Base-by-base conservation (phyloP, 2,888 invertebrate species). In the Galerucella pusilla region DNA sequence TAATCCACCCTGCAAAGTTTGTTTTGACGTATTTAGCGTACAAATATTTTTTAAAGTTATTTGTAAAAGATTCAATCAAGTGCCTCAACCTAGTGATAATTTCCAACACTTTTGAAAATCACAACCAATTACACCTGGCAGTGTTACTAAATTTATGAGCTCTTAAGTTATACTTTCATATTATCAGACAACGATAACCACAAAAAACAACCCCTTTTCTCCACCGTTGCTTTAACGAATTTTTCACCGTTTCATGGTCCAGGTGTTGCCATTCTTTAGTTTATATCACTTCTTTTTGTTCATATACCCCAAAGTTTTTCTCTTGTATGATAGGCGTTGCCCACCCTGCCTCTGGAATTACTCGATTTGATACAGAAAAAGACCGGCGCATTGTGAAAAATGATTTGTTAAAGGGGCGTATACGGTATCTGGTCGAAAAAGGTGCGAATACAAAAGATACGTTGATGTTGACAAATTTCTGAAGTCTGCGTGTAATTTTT, bases 361-460 rank as follows among this genome's bases (percentile, higher is more conserved):
- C 86, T 83, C 86, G 86, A 87, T 87, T 87, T 87, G 87, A 87
- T 87, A 86, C 86, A 86, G 84, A 84, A 84, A 84, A 85, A 83
- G 81, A 84, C 83, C 73, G 80, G 79, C 80, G 83, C 78, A 81
- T 83, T 83, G 83, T 84, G 77, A 78, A 77, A 79, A 80, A 83
- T 84, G 84, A 85, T 84, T 85, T 85, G 84, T 84, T 81, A 82
- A 81, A 82, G 84, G 84, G 86, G 85, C 85, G 85, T 80, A 80
- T 78, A 79, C 45, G 74, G 76, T 69, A 77, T 77, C 75, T 76
- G 77, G 78, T 63, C 68, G 82, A 79, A 79, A 83, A 83, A 84
- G 84, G 84, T 84, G 84, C 81, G 74, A 81, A 79, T 77, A 85
- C 82, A 83, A 85, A 82, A 80, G 83, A 79, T 72, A 77, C 77